Conservation (phyloP, 2,888 invertebrate genomes). For the Thecocarcelia acutangulata region DNA sequence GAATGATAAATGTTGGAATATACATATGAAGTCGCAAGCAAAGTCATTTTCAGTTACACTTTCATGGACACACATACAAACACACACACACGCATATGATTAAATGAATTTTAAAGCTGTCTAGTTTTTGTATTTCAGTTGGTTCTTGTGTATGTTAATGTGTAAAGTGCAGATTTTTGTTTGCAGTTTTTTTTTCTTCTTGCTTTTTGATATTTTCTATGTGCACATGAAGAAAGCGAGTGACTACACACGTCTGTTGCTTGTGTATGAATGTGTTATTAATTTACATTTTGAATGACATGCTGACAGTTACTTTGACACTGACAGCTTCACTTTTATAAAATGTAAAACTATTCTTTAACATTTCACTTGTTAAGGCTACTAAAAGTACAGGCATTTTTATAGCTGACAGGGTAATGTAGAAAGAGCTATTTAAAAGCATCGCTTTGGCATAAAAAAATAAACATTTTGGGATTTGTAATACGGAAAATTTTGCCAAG, state of each 20-base stretch:
- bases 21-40: background rate
- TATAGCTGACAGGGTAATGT: background rate
- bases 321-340: constrained; percentile 73
- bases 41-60: constrained; percentile 3
- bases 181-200: background rate
- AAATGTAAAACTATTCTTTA: constrained; percentile 48
- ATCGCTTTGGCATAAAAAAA: no score
- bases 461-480: no score
- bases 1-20: constrained; percentile 44
- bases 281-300: constrained; percentile 78
- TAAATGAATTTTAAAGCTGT: constrained; percentile 10
- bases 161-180: background rate
- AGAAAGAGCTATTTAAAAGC: background rate
- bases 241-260: constrained; percentile 2
- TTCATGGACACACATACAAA: background rate
- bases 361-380: constrained; percentile 40
- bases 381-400: background rate
- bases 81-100: background rate
- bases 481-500: no score
- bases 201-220: background rate
- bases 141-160: constrained; percentile 12
- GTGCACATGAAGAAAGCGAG: background rate
- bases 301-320: constrained; percentile 79
- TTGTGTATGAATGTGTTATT: constrained; percentile 72
- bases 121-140: constrained; percentile 1